These are phyloP conservation scores for Nymphicus hollandicus DNA, from an alignment of 2,113 vertebrate genomes.

Conservation along the genomic window DNA sequence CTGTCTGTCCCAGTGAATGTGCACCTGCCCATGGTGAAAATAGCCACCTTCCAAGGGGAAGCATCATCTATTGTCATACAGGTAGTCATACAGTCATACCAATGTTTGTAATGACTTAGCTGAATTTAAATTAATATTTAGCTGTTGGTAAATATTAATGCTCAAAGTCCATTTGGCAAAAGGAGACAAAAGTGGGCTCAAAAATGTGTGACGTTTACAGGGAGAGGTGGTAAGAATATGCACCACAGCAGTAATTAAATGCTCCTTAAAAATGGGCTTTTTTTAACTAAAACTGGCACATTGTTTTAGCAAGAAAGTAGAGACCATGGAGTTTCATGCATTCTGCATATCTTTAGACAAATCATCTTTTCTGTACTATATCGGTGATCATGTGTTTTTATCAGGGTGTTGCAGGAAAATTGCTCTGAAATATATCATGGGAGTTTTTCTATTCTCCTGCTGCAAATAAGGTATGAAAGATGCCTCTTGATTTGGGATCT, in stretches of 20 bases:
- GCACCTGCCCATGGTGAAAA: not conserved
- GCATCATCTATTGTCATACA: fast-evolving
- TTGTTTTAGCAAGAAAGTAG: not conserved
- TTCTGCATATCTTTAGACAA: not conserved
- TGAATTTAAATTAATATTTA: not conserved
- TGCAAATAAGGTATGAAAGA: not conserved
- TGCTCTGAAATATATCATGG: not conserved
- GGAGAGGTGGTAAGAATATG: not conserved
- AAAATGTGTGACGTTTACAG: not conserved
- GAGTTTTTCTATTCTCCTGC: not conserved
- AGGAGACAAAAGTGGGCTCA: not conserved
- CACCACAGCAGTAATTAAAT: not conserved
- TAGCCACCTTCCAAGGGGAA: not conserved
- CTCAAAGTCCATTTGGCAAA: not conserved
- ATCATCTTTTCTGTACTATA: not conserved
- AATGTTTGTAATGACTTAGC: not conserved
- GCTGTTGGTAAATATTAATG: not conserved
- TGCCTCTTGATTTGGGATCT: not conserved
- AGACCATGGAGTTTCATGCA: not conserved
- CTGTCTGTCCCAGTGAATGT: not conserved
- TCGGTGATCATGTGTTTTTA: not conserved
- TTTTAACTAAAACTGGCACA: not conserved
- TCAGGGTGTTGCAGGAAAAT: not conserved
- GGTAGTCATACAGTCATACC: not conserved
- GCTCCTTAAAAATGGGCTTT: not conserved